Conservation (phyloP, 2,888 invertebrate genomes). For the Augiades crinisus region DNA sequence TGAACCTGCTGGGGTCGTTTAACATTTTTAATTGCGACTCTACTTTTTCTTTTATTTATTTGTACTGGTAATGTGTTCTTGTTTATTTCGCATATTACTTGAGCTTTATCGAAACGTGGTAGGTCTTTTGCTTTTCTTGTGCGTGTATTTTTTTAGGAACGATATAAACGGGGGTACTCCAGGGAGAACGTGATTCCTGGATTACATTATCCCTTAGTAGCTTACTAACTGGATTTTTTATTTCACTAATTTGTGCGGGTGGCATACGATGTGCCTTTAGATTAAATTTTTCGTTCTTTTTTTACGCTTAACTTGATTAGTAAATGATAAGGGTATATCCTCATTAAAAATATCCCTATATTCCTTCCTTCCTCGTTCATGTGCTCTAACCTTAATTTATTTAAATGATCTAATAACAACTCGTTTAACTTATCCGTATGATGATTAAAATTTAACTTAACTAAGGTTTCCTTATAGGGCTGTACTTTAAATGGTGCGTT, state of each 20-base stretch:
- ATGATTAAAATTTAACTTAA: too few species aligned
- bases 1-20: slow-evolving; percentile 10
- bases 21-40: slow-evolving; percentile 8
- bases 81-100: not conserved
- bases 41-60: not conserved
- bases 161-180: slow-evolving; percentile 46
- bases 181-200: slow-evolving; percentile 41
- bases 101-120: slow-evolving; percentile 7
- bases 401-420: not conserved
- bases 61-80: not conserved
- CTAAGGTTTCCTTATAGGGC: too few species aligned
- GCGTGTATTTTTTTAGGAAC: slow-evolving; percentile 48
- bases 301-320: not conserved
- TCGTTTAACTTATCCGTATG: too few species aligned
- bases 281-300: slow-evolving; percentile 1
- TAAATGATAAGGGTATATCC: not conserved
- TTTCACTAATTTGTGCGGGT: slow-evolving; percentile 28
- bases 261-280: not conserved
- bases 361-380: slow-evolving; percentile 38
- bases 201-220: slow-evolving; percentile 42
- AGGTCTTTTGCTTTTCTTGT: slow-evolving; percentile 11
- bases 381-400: slow-evolving; percentile 29
- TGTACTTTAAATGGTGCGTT: too few species aligned
- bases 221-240: slow-evolving; percentile 28
- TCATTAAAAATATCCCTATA: slow-evolving; percentile 5